A percentile compares a stretch with the other conserved stretches of the same genome.
These are phyloP conservation scores for Myathropa florea DNA, from an alignment of 2,888 invertebrate species.

Conservation along the genomic window DNA sequence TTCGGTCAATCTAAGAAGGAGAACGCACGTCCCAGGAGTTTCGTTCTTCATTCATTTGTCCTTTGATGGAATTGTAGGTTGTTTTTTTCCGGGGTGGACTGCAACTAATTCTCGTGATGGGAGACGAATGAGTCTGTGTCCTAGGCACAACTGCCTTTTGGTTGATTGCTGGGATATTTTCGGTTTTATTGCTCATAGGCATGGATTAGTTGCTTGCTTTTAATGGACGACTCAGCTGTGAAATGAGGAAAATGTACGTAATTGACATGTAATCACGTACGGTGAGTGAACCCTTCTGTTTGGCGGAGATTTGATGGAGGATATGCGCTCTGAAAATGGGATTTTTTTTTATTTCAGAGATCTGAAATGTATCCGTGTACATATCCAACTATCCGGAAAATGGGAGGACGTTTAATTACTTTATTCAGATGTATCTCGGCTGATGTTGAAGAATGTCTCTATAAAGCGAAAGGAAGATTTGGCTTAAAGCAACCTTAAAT, in stretches of 20 bases:
- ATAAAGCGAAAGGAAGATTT: background rate
- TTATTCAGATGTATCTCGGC: background rate
- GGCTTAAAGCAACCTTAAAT: too few species aligned
- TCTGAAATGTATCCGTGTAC: too few species aligned
- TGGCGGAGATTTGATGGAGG: constrained; percentile 14
- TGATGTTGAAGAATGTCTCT: background rate
- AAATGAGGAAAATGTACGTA: constrained; percentile 7
- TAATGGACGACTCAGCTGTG: constrained; percentile 28
- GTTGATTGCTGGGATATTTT: constrained; percentile 44
- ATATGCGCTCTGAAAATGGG: background rate
- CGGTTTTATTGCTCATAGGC: constrained; percentile 27
- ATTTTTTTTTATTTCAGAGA: too few species aligned
- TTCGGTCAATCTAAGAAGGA: constrained; percentile 54
- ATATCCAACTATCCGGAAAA: background rate
- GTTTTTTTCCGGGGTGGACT: constrained; percentile 7
- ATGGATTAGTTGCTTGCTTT: constrained; percentile 33
- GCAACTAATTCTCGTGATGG: constrained; percentile 47
- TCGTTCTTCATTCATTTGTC: background rate
- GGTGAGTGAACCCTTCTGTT: constrained; percentile 46
- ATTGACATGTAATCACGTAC: constrained; percentile 50
- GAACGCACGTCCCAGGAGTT: constrained; percentile 35
- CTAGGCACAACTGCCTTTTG: constrained; percentile 23
- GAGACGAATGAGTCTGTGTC: constrained; percentile 46
- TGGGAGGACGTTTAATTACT: background rate
- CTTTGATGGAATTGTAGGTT: constrained; percentile 27